Evolutionary conservation across 1,140 invertebrate genomes (phyloP).

Genomic region (Maniola jurtina): DNA sequence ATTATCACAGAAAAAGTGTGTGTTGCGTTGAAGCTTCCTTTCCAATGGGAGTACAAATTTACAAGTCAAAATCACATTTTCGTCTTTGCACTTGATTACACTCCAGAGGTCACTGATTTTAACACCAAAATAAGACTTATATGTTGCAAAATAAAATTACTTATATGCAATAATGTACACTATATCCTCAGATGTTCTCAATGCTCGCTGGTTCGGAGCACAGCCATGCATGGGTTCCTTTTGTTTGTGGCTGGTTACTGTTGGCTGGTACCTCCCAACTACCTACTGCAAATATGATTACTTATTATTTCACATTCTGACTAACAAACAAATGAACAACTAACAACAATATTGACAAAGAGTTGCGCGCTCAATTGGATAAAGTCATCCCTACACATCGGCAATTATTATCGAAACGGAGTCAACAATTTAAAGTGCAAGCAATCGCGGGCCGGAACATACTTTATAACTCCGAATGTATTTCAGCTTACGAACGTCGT

Average conservation of each 20-base stretch:
- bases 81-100: conserved; percentile 46
- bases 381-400: background rate
- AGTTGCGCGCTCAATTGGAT: too few relatives aligned
- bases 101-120: conserved; percentile 56
- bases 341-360: too few relatives aligned
- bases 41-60: conserved; percentile 52
- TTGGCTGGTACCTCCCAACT: conserved; percentile 24
- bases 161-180: conserved; percentile 53
- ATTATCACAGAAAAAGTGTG: conserved; percentile 69
- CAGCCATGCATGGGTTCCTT: conserved; percentile 73
- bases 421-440: background rate
- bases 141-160: conserved; percentile 62
- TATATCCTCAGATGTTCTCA: conserved; percentile 94
- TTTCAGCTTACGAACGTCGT: background rate
- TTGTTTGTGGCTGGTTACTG: conserved; percentile 29
- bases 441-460: background rate
- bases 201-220: conserved; percentile 91
- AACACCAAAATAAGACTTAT: conserved; percentile 59
- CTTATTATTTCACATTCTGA: background rate
- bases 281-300: conserved; percentile 22
- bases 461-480: background rate
- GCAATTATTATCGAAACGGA: background rate
- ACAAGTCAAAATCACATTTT: conserved; percentile 69
- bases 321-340: background rate
- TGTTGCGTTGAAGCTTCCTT: conserved; percentile 57